These are phyloP conservation scores for Cavia porcellus DNA, from an alignment of 2,113 vertebrate genomes.

Conservation along the genomic window DNA sequence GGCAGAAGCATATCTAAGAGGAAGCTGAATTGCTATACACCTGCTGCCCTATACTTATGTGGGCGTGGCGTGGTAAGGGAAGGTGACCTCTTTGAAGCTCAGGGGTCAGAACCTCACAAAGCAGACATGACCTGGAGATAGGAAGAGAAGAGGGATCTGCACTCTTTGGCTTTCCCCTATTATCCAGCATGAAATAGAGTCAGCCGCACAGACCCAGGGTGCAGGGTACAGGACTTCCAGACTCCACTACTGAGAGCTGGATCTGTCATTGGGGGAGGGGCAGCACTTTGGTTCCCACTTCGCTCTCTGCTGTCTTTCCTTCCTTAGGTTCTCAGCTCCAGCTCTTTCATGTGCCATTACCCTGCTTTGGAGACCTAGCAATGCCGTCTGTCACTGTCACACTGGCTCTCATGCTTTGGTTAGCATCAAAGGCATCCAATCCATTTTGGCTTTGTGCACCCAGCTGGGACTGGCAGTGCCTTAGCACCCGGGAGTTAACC, in stretches of 20 bases:
- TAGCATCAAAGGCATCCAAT: background rate
- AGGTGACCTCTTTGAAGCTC: too few species aligned
- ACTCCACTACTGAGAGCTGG: fast-evolving
- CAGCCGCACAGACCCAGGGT: background rate
- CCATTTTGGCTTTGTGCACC: background rate
- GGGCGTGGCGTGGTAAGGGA: background rate
- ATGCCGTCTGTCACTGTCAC: background rate
- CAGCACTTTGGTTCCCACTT: fast-evolving
- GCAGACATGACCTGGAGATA: background rate
- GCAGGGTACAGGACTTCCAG: background rate
- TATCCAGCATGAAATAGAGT: background rate
- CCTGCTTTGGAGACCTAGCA: background rate
- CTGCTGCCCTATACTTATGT: background rate
- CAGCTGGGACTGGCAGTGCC: background rate
- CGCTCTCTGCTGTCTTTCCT: too few species aligned
- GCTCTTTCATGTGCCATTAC: background rate
- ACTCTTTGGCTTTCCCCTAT: background rate
- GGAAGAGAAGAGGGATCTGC: too few species aligned
- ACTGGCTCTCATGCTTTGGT: background rate
- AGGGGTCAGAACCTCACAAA: background rate
- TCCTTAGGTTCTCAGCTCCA: background rate
- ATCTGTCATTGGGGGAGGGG: background rate
- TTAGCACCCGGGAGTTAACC: background rate
- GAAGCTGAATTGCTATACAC: fast-evolving
- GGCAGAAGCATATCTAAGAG: background rate